Conservation (phyloP, 2,113 vertebrate species). For the Terrapene triunguis region DNA sequence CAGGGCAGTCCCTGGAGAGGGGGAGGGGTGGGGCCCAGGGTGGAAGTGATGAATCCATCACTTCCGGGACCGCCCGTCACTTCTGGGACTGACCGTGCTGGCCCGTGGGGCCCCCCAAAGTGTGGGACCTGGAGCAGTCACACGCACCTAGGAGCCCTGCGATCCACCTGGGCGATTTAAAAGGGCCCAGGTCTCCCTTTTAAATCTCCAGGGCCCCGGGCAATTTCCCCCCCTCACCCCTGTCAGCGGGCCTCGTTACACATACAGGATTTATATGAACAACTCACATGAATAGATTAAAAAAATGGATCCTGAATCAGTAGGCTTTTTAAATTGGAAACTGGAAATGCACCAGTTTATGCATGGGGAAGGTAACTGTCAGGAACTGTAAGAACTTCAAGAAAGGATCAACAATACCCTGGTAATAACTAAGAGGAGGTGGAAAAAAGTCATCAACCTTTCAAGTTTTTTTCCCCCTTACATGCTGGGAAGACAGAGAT, state of each 20-base stretch:
- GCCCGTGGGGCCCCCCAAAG: too few species aligned
- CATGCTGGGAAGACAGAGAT: not conserved
- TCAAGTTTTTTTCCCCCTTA: not conserved
- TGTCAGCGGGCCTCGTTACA: not conserved
- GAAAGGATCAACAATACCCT: not conserved
- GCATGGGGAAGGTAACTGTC: not conserved
- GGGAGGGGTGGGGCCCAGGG: too few species aligned
- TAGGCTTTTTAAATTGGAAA: not conserved
- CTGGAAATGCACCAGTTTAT: not conserved
- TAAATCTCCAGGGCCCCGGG: too few species aligned
- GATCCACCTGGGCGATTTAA: too few species aligned
- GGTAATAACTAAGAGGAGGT: not conserved
- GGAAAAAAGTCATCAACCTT: not conserved
- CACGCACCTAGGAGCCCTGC: too few species aligned
- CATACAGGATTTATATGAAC: not conserved
- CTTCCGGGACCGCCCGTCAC: too few species aligned
- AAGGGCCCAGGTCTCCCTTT: too few species aligned
- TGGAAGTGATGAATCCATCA: too few species aligned
- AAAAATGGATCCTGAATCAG: not conserved
- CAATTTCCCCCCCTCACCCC: too few species aligned
- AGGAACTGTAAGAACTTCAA: not conserved
- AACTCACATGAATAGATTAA: not conserved
- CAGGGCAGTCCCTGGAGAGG: too few species aligned
- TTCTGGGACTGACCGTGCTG: too few species aligned
- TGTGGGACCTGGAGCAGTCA: too few species aligned